phyloP scores from a whole-genome alignment of 2,888 invertebrate genomes.

The Timandra comae region DNA sequence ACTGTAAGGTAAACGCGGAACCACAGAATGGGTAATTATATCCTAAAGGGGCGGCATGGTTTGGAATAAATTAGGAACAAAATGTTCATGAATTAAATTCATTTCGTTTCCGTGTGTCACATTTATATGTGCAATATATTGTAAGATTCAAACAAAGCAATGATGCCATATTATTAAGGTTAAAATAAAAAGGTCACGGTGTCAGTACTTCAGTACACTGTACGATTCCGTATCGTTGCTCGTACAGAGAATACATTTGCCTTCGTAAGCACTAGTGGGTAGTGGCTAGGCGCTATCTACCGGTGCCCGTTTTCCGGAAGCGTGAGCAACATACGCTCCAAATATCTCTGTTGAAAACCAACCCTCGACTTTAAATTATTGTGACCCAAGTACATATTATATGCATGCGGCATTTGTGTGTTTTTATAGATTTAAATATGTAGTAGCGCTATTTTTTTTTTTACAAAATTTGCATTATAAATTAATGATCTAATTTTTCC shows the following conservation, averaged over 20 bases:
- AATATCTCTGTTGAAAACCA: conserved; percentile 7
- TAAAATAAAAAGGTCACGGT: too few species aligned
- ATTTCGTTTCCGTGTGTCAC: too few species aligned
- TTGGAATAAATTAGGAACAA: conserved; percentile 27
- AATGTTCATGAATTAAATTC: too few species aligned
- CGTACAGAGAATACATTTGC: conserved; percentile 9
- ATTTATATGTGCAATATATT: too few species aligned
- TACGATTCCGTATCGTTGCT: background rate
- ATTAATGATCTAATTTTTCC: too few species aligned
- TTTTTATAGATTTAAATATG: too few species aligned
- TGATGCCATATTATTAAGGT: too few species aligned
- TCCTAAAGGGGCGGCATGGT: conserved; percentile 28
- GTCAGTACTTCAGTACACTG: too few species aligned
- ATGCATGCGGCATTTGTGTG: background rate
- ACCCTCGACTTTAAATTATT: conserved; percentile 7
- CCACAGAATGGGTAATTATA: conserved; percentile 25
- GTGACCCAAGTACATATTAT: background rate
- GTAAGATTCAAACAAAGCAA: too few species aligned
- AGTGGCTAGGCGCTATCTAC: conserved; percentile 12
- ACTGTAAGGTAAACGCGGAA: conserved; percentile 8
- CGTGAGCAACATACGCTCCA: conserved; percentile 11
- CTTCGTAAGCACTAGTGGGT: conserved; percentile 4
- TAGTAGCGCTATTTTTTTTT: too few species aligned
- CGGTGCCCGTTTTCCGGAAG: conserved; percentile 15
- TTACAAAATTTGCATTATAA: too few species aligned